A percentile compares a stretch with the other conserved stretches of the same genome.
phyloP scores from a whole-genome alignment of 2,113 vertebrate genomes.

The Megatriorchis doriae region DNA sequence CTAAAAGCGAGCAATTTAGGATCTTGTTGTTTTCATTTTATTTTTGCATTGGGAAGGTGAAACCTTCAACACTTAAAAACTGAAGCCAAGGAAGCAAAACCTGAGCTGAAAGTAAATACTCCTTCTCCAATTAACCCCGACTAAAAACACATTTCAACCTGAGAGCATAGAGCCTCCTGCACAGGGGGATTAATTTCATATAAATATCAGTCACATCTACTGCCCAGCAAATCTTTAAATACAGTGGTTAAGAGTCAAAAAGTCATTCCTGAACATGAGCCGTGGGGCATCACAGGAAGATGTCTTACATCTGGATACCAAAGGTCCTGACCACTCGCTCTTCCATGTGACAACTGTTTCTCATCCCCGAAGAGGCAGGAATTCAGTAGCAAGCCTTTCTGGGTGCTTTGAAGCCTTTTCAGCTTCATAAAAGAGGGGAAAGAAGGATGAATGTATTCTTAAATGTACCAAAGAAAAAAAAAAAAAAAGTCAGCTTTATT shows the following conservation, averaged over 20 bases:
- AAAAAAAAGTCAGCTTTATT: background rate
- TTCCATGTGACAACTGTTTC: background rate
- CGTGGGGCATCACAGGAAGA: background rate
- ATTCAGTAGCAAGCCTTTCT: background rate
- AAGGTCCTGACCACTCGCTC: background rate
- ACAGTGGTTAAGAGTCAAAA: background rate
- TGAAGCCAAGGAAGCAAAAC: constrained; percentile 28
- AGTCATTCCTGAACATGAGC: background rate
- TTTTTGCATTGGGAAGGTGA: constrained; percentile 20
- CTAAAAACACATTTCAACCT: background rate
- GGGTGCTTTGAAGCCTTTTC: background rate
- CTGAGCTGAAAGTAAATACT: constrained; percentile 6
- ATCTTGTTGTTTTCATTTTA: constrained; percentile 9
- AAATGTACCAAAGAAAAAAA: background rate
- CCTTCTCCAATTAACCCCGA: background rate
- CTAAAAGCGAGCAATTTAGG: background rate
- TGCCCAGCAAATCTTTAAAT: background rate
- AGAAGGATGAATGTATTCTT: background rate
- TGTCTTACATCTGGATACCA: background rate
- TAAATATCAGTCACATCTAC: background rate
- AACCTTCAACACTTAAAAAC: background rate
- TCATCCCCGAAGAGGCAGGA: background rate
- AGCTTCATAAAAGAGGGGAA: background rate
- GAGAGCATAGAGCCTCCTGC: background rate
- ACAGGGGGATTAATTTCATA: background rate